phyloP scores from a whole-genome alignment of 1,140 invertebrate genomes.

The Ladona fulva region DNA sequence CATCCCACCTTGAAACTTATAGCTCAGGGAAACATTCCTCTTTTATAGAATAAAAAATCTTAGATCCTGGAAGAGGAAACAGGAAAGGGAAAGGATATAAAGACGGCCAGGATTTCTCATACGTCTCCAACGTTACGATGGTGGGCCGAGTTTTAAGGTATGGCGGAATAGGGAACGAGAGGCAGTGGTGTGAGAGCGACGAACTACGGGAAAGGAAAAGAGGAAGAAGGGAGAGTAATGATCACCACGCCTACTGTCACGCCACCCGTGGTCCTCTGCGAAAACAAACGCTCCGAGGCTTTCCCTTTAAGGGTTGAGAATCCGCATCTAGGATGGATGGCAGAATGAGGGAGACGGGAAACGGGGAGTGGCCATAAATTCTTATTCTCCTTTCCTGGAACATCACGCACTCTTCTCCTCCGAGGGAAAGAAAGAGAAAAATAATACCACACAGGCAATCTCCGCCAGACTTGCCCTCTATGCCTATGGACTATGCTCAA shows the following conservation, averaged over 20 bases:
- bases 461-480: too few species aligned
- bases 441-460: too few species aligned
- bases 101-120: not conserved
- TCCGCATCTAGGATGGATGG: not conserved
- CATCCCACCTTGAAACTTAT: too few species aligned
- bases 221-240: not conserved
- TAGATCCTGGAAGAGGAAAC: too few species aligned
- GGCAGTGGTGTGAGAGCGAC: not conserved
- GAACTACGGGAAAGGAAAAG: too few species aligned
- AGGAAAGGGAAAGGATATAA: not conserved
- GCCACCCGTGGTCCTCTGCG: not conserved
- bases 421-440: too few species aligned
- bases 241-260: conserved; percentile 6
- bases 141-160: not conserved
- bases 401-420: not conserved
- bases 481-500: not conserved
- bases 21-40: too few species aligned
- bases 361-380: not conserved
- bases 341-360: not conserved
- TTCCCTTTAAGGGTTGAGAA: not conserved
- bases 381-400: not conserved
- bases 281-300: not conserved
- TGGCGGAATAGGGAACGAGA: not conserved
- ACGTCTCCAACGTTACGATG: not conserved
- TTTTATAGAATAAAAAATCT: too few species aligned